Evolutionary conservation across 1,140 invertebrate genomes (phyloP).

Genomic region (Triops longicaudatus): DNA sequence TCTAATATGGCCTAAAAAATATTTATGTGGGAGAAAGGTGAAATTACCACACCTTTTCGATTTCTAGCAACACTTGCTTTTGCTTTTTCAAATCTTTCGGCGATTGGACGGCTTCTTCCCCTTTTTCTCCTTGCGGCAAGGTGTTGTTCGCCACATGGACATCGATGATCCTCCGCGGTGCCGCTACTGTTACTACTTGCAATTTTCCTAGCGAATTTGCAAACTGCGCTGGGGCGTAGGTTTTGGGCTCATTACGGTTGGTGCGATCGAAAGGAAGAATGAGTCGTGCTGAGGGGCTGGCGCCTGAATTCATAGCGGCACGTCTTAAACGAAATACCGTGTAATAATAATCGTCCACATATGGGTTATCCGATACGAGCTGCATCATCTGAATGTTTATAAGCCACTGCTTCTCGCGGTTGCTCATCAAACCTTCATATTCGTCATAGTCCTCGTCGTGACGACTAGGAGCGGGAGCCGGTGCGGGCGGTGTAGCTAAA

Average conservation of each 20-base stretch:
- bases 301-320: not conserved
- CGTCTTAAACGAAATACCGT: conserved; percentile 47
- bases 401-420: conserved; percentile 83
- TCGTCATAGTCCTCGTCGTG: conserved; percentile 52
- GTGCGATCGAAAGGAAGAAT: conserved; percentile 32
- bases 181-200: conserved; percentile 77
- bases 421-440: conserved; percentile 82
- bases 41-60: conserved; percentile 53
- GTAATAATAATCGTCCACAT: conserved; percentile 78
- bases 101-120: conserved; percentile 36
- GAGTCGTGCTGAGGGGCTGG: conserved; percentile 37
- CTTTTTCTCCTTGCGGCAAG: not conserved
- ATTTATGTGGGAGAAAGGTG: not conserved
- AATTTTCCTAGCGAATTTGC: conserved; percentile 81
- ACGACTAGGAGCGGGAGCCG: not conserved
- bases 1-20: too few species aligned
- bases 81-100: conserved; percentile 53
- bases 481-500: not conserved
- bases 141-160: conserved; percentile 62
- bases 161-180: conserved; percentile 86
- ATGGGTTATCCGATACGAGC: conserved; percentile 72
- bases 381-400: conserved; percentile 86
- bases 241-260: conserved; percentile 41
- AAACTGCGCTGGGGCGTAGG: conserved; percentile 72
- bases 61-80: conserved; percentile 66